These are phyloP conservation scores for Drosophila colorata DNA, from an alignment of 2,888 invertebrate species.

Conservation along the genomic window DNA sequence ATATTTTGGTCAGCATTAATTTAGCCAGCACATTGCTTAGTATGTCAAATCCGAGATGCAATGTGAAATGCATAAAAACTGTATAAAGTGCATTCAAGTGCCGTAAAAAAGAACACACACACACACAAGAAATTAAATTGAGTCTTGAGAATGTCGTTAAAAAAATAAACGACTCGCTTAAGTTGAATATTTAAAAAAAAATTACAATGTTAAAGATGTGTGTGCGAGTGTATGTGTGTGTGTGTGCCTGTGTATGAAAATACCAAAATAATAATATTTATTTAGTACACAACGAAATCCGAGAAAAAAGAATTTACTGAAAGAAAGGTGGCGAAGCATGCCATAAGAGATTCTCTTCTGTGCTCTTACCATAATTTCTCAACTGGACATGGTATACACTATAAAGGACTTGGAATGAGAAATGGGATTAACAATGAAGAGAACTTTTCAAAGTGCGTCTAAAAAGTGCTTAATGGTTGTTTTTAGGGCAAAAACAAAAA, in stretches of 20 bases:
- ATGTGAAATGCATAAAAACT: conserved; percentile 24
- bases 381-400: not conserved
- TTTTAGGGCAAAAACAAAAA: not conserved
- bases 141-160: conserved; percentile 35
- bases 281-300: conserved; percentile 15
- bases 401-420: not conserved
- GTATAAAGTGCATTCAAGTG: conserved; percentile 23
- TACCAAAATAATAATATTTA: conserved; percentile 14
- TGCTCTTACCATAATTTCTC: not conserved
- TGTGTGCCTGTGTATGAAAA: not conserved
- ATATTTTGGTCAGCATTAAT: conserved; percentile 42
- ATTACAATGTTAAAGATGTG: conserved; percentile 2
- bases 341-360: conserved; percentile 3
- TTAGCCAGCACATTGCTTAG: conserved; percentile 36
- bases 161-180: conserved; percentile 26
- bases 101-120: conserved; percentile 4
- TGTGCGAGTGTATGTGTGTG: not conserved
- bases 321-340: conserved; percentile 12
- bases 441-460: not conserved
- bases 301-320: conserved; percentile 5
- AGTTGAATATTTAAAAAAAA: conserved; percentile 12
- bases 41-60: conserved; percentile 59
- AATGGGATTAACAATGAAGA: not conserved
- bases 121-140: conserved; percentile 11
- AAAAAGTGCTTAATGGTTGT: not conserved